Evolutionary conservation across 2,888 invertebrate genomes (phyloP), one percentile per base, ranked within the genome.

Genomic region (Tetrapedia diversipes): DNA sequence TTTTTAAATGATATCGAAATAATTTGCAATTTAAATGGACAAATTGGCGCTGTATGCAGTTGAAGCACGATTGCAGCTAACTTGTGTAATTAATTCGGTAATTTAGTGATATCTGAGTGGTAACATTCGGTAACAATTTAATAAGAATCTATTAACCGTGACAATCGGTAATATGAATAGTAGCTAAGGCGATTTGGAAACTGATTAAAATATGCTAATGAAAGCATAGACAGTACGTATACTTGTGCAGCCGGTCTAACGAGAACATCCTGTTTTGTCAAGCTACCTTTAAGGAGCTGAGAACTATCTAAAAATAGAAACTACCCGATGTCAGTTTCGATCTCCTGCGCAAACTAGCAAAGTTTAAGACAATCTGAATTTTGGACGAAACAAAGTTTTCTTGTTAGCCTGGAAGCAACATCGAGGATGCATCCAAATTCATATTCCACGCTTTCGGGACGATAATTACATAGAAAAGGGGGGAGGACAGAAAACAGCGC

Each of bases 331-430:
- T 47, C 19, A 22, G 34, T 37, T 45, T 57, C 27, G 34, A 37
- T 43, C 57, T 37, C 19, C 39, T 19, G 10, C 19, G 14, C 3
- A 66, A 59, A 16, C 27, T 66, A 49, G 24, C 37, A 59, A 59
- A 57, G 37, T 66, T 66, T 29, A 22, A 54, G 56, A 43, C 29
- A 43, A 43, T 32, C 29, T 66, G 39, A 59, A 49, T 66, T 59
- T 59, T 37, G 22, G 22, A 47, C 7, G 27, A 11, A 7, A 4
- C 37, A 7, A 66, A 66, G 59, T 66, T 66, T 66, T 39, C 66
- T 47, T 49, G 47, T 49, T 39, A 59, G 27, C 10, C 6, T n/a
- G 37, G 6, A 59, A 27, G 29, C 29, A 29, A 27, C 37, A n/a
- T 37, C 34, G 8, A 39, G 27, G 56, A 45, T 45, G 56, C 27